A percentile compares a stretch with the other conserved stretches of the same genome.
phyloP scores from a whole-genome alignment of 2,888 invertebrate species.

The Hypolimnas misippus region DNA sequence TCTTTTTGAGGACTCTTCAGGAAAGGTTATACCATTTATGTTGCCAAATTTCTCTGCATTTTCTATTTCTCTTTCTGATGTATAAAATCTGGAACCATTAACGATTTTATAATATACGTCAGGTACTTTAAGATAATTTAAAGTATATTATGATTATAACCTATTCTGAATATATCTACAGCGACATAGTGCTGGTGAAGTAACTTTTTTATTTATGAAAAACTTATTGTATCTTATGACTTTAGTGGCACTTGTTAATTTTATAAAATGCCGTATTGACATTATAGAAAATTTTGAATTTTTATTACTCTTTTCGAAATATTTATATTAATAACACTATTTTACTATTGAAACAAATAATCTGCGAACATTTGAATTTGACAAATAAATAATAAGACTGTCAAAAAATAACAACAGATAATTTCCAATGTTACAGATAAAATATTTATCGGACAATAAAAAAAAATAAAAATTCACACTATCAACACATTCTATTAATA shows the following conservation, averaged over 20 bases:
- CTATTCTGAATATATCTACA: conserved; percentile 36
- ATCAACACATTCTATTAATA: no score
- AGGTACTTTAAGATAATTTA: neutral
- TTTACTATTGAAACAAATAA: neutral
- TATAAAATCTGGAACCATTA: conserved; percentile 24
- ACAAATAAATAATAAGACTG: neutral
- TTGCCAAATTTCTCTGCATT: conserved; percentile 8
- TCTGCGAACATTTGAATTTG: neutral
- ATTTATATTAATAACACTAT: neutral
- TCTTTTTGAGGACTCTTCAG: conserved; percentile 29
- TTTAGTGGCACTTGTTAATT: conserved; percentile 57
- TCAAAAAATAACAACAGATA: neutral
- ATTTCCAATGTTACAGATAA: neutral
- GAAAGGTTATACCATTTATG: conserved; percentile 39
- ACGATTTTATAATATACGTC: neutral
- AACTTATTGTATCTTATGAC: conserved; percentile 47
- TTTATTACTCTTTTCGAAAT: neutral
- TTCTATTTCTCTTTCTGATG: conserved; percentile 11
- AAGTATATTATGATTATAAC: conserved; percentile 47
- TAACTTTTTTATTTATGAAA: conserved; percentile 43
- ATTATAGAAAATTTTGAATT: conserved; percentile 50
- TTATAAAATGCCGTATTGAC: conserved; percentile 60
- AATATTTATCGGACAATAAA: no score
- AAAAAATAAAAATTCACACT: no score
- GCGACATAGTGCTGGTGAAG: conserved; percentile 36